Conservation (phyloP, 2,888 invertebrate genomes). For the Hirtodrosophila histrioides region DNA sequence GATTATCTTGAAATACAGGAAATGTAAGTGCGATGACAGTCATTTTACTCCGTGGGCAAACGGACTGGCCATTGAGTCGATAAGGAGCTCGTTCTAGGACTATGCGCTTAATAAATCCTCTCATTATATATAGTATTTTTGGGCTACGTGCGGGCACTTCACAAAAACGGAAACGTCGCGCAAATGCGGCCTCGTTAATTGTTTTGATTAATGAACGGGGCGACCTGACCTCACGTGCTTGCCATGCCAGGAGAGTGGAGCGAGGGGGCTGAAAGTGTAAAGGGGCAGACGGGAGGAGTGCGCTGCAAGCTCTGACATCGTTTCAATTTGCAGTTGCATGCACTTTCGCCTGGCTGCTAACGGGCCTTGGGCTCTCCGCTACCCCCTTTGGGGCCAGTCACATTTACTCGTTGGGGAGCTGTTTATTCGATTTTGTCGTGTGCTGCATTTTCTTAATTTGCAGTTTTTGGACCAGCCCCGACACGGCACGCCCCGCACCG, state of each 20-base stretch:
- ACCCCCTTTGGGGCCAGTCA: conserved; percentile 1
- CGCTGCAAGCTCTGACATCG: conserved; percentile 47
- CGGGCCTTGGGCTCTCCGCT: not conserved
- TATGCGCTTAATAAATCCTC: conserved; percentile 74
- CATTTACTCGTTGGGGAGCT: conserved; percentile 36
- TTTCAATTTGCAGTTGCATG: conserved; percentile 77
- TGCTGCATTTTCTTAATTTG: conserved; percentile 78
- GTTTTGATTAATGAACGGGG: conserved; percentile 77
- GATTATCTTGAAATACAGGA: no score
- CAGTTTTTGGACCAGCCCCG: conserved; percentile 41
- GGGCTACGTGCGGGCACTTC: conserved; percentile 72
- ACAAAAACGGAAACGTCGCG: conserved; percentile 74
- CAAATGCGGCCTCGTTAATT: conserved; percentile 80
- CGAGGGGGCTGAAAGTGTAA: not conserved
- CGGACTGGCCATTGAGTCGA: conserved; percentile 1
- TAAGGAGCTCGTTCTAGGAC: conserved; percentile 23
- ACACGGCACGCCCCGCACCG: conserved; percentile 8
- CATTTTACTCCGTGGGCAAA: no score
- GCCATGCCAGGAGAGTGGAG: conserved; percentile 4
- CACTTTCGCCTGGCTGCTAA: conserved; percentile 38
- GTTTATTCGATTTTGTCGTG: conserved; percentile 82
- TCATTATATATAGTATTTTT: conserved; percentile 63
- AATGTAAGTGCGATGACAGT: no score
- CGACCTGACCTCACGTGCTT: conserved; percentile 74
- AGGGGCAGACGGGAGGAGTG: not conserved